Evolutionary conservation across 2,113 vertebrate species (phyloP).

Genomic region (Tragelaphus buxtoni): DNA sequence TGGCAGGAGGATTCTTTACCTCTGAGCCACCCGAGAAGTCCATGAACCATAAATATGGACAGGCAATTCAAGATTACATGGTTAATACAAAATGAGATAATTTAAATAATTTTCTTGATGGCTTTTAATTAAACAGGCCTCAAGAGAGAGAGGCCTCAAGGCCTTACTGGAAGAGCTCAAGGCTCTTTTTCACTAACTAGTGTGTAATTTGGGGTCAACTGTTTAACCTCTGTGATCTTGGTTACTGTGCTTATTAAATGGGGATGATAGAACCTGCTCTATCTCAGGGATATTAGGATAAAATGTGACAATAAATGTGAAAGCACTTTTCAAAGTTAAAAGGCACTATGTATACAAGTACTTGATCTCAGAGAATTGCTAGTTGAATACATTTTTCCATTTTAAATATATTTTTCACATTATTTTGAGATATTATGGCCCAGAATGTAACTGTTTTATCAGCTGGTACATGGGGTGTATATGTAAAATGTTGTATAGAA

Average conservation of each 20-base stretch:
- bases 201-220: background rate
- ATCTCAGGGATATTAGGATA: background rate
- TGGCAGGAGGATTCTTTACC: background rate
- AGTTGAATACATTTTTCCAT: background rate
- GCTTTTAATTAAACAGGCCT: slow-evolving; percentile 2
- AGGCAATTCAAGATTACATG: background rate
- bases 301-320: background rate
- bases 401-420: background rate
- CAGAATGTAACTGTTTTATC: slow-evolving; percentile 21
- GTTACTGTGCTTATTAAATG: background rate
- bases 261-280: background rate
- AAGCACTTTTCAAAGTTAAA: slow-evolving; percentile 13
- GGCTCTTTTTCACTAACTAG: background rate
- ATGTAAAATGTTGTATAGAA: background rate
- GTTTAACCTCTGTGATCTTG: background rate
- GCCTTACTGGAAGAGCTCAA: background rate
- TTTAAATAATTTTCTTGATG: background rate
- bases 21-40: background rate
- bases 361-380: background rate
- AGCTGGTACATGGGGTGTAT: background rate
- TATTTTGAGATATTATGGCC: background rate
- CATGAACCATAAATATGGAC: background rate
- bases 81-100: background rate
- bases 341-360: background rate
- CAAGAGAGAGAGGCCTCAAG: background rate